These are phyloP conservation scores for Diplosoma virens DNA, from an alignment of 23 tunicate genomes.

Conservation along the genomic window DNA sequence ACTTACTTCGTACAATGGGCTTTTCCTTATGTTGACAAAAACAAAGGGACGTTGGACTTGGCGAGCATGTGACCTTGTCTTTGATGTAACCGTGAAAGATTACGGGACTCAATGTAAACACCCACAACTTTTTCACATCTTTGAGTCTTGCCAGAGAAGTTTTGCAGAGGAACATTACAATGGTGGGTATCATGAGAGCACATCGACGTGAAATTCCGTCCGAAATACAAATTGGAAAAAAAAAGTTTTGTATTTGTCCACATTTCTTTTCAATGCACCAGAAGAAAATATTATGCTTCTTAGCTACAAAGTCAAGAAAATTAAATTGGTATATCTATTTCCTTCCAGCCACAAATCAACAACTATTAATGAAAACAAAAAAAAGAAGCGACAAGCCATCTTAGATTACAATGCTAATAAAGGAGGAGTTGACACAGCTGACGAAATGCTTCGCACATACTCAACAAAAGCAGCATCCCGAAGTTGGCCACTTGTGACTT, in stretches of 20 bases:
- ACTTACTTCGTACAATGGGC: no score
- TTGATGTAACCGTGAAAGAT: no score
- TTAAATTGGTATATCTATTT: background rate
- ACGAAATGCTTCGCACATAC: background rate
- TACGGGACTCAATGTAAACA: background rate
- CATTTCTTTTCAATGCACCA: background rate
- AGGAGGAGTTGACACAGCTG: background rate
- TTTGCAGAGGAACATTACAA: background rate
- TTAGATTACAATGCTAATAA: background rate
- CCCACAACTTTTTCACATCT: background rate
- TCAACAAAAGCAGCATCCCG: background rate
- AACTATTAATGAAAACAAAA: background rate
- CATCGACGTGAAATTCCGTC: background rate
- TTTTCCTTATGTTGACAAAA: no score
- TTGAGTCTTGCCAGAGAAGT: background rate
- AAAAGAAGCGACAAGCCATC: background rate
- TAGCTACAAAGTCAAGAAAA: background rate
- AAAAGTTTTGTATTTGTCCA: background rate
- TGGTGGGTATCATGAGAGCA: background rate
- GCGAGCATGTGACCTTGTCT: background rate
- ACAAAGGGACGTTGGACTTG: background rate
- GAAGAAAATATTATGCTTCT: background rate
- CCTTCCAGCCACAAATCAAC: background rate
- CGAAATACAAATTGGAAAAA: background rate
- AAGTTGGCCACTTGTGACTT: background rate